Percentiles rank a stretch among this genome's conserved stretches.
These are phyloP conservation scores for Paedocypris micromegethes DNA, from an alignment of 2,797 vertebrate species.

Conservation along the genomic window DNA sequence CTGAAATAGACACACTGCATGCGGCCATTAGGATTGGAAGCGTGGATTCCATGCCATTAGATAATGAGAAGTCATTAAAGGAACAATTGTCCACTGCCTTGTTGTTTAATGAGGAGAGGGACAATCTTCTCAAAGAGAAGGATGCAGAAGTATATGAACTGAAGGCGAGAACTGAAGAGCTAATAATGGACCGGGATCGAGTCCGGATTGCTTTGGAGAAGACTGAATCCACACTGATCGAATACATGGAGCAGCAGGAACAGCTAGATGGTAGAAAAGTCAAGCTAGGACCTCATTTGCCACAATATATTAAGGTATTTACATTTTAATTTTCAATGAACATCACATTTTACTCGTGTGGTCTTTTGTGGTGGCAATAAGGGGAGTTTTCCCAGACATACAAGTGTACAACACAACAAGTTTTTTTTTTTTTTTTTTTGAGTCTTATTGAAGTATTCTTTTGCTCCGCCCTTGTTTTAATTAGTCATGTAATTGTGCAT, in stretches of 20 bases:
- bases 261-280: slow-evolving; percentile 45
- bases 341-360: no score
- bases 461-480: no score
- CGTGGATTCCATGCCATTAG: background rate
- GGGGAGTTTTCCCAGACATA: no score
- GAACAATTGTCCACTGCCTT: slow-evolving; percentile 34
- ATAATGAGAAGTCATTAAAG: slow-evolving; percentile 14
- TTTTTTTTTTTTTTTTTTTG: no score
- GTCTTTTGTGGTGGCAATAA: no score
- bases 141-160: slow-evolving; percentile 53
- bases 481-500: no score
- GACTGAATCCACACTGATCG: slow-evolving; percentile 70
- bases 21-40: background rate
- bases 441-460: no score
- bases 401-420: no score
- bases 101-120: slow-evolving; percentile 45
- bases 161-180: slow-evolving; percentile 53
- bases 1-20: slow-evolving; percentile 12
- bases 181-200: slow-evolving; percentile 54
- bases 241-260: slow-evolving; percentile 65
- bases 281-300: background rate
- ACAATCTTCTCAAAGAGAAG: slow-evolving; percentile 48
- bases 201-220: slow-evolving; percentile 61
- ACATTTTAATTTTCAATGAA: background rate
- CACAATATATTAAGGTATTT: slow-evolving; percentile 31